Conservation (phyloP, 2,113 vertebrate species). For the Alouatta palliata region DNA sequence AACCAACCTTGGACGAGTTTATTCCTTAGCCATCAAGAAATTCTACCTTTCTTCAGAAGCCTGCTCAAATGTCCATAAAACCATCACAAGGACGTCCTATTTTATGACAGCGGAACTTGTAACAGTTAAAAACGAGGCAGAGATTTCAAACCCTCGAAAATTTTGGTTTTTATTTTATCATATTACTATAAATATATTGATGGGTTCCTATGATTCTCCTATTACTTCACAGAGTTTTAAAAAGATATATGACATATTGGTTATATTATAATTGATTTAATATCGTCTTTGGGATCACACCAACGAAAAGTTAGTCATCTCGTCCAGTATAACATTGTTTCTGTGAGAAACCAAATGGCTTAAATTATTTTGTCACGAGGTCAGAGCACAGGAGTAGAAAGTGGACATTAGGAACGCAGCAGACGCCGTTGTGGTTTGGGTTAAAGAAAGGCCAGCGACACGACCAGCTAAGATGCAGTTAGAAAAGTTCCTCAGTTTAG, state of each 20-base stretch:
- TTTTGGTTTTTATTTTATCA: not conserved
- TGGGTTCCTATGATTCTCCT: not conserved
- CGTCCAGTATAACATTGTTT: not conserved
- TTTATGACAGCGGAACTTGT: not conserved
- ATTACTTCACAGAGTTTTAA: not conserved
- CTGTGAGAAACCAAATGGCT: not conserved
- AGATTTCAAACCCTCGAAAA: not conserved
- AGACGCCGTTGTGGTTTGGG: not conserved
- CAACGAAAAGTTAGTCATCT: not conserved
- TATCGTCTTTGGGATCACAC: not conserved
- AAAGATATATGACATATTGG: not conserved
- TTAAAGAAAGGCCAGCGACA: not conserved
- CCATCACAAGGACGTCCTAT: not conserved
- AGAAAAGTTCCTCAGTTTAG: not conserved
- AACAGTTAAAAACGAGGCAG: not conserved
- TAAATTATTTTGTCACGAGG: not conserved
- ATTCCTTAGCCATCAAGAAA: not conserved
- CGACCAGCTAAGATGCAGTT: not conserved
- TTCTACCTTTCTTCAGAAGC: not conserved
- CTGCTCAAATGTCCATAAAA: not conserved
- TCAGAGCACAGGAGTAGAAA: conserved; percentile 9
- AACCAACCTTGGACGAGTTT: not conserved
- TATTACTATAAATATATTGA: not conserved
- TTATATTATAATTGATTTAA: not conserved
- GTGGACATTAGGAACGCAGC: not conserved